These are phyloP conservation scores for Temnothorax curvispinosus DNA, from an alignment of 1,140 invertebrate genomes.

Conservation along the genomic window DNA sequence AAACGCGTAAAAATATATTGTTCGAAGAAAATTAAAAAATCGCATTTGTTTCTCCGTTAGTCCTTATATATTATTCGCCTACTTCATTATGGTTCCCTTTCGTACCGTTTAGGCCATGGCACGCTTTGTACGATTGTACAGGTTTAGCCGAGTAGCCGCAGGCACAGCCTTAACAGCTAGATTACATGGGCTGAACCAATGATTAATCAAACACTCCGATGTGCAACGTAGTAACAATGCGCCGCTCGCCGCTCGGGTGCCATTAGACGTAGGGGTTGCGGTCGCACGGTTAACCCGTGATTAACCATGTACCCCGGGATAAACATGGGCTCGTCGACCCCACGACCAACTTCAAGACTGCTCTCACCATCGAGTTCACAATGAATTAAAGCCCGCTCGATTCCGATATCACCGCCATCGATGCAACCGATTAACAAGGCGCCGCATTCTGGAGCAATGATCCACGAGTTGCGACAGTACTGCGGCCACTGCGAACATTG, in stretches of 20 bases:
- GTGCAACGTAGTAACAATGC: constrained; percentile 76
- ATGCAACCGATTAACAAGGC: constrained; percentile 41
- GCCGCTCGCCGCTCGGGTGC: constrained; percentile 71
- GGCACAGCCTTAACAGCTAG: constrained; percentile 73
- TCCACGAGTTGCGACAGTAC: constrained; percentile 20
- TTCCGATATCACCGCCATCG: constrained; percentile 1
- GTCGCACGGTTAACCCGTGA: constrained; percentile 74
- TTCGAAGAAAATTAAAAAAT: neutral
- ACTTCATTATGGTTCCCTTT: neutral
- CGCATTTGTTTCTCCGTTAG: neutral
- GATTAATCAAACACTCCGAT: constrained; percentile 79
- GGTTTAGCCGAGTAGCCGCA: constrained; percentile 29
- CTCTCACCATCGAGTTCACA: constrained; percentile 50
- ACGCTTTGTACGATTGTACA: neutral
- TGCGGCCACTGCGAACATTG: neutral
- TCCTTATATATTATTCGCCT: neutral
- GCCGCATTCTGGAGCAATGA: constrained; percentile 21
- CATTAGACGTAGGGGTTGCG: constrained; percentile 75
- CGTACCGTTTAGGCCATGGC: neutral
- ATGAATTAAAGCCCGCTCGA: constrained; percentile 49
- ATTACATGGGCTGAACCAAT: constrained; percentile 76
- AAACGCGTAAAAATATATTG: neutral
- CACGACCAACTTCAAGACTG: constrained; percentile 66
- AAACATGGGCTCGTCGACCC: constrained; percentile 66
- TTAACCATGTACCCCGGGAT: constrained; percentile 73